Evolutionary conservation across 2,113 vertebrate genomes (phyloP).

Genomic region (Mus pahari): DNA sequence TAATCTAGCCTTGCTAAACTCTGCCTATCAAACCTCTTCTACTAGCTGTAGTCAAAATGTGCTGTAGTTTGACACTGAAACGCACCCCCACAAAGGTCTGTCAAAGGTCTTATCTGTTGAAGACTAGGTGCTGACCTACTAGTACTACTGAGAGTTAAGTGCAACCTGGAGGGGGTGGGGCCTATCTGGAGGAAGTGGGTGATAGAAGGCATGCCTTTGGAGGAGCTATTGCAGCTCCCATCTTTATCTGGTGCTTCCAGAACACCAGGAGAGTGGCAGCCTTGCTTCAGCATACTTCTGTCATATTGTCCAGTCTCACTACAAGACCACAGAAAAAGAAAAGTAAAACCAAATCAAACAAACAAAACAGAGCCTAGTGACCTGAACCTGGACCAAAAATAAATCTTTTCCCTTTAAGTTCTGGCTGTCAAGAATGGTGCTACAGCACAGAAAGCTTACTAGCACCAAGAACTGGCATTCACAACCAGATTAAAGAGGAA

Average conservation of each 20-base stretch:
- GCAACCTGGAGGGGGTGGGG: background rate
- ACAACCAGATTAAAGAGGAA: background rate
- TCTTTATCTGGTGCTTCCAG: background rate
- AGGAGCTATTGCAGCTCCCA: background rate
- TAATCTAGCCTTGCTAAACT: conserved; percentile 78
- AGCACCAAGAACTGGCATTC: background rate
- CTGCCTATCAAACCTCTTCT: background rate
- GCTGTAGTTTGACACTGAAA: background rate
- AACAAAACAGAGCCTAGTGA: background rate
- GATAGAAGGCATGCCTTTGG: background rate
- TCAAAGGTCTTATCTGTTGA: background rate
- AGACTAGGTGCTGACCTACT: background rate
- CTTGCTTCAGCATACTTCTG: background rate
- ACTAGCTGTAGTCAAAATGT: background rate
- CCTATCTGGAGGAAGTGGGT: too few relatives aligned
- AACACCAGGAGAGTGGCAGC: background rate
- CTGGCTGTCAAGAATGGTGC: background rate
- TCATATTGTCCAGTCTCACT: background rate
- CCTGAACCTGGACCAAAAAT: background rate
- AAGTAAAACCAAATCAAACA: too few relatives aligned
- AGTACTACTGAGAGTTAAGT: background rate
- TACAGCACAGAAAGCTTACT: background rate
- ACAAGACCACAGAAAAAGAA: background rate
- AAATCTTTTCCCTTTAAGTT: background rate
- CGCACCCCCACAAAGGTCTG: background rate